phyloP scores from a whole-genome alignment of 2,888 invertebrate species.

The Sinohyriopsis cumingii region DNA sequence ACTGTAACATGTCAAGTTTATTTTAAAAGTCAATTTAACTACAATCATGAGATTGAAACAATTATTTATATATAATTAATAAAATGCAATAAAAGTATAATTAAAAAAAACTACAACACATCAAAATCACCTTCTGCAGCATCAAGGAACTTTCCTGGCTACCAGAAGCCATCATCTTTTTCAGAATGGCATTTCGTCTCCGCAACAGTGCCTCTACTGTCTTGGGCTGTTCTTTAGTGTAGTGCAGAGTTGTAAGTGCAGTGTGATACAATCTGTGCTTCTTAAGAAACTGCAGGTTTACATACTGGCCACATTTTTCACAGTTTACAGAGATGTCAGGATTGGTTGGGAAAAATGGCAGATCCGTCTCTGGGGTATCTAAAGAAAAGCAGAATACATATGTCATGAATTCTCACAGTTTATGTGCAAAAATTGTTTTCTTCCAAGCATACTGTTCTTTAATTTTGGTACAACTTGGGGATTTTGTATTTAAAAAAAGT shows the following conservation, averaged over 20 bases:
- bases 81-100: neutral
- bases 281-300: conserved; percentile 50
- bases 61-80: neutral
- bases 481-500: neutral
- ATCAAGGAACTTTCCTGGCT: conserved; percentile 40
- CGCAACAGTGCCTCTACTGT: conserved; percentile 47
- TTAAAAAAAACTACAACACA: neutral
- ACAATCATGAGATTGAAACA: too few species aligned
- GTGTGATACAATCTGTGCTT: conserved; percentile 63
- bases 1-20: too few species aligned
- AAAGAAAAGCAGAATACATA: conserved; percentile 15
- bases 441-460: too few species aligned
- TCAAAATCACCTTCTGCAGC: conserved; percentile 7
- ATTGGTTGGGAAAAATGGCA: conserved; percentile 50
- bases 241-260: conserved; percentile 54
- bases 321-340: conserved; percentile 63
- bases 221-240: conserved; percentile 25
- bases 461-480: neutral
- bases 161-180: conserved; percentile 43
- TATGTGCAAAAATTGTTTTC: too few species aligned
- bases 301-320: conserved; percentile 54
- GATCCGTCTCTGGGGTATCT: conserved; percentile 61
- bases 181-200: conserved; percentile 52
- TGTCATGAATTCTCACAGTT: neutral
- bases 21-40: too few species aligned